Conservation (phyloP, 1,140 invertebrate genomes). For the Dendrolimus kikuchii region DNA sequence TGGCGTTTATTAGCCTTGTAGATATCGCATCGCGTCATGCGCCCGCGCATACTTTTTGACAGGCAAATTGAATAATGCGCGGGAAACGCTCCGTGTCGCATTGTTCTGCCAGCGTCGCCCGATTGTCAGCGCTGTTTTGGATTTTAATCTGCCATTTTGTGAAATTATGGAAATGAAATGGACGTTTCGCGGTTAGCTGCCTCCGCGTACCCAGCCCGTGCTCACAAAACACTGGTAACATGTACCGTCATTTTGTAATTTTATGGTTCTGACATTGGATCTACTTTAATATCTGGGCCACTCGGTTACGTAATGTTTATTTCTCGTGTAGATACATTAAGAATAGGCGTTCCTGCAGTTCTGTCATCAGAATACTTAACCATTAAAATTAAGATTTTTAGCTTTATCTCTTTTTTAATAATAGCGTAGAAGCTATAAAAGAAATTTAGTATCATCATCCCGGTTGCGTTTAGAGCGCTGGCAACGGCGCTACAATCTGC, state of each 20-base stretch:
- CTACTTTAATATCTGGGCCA: slow-evolving; percentile 7
- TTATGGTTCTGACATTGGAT: slow-evolving; percentile 35
- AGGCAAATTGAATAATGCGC: slow-evolving; percentile 60
- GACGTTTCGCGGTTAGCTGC: slow-evolving; percentile 63
- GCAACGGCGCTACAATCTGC: too few species aligned
- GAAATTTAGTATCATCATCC: too few species aligned
- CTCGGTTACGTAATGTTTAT: too few species aligned
- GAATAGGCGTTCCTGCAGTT: too few species aligned
- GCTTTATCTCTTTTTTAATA: too few species aligned
- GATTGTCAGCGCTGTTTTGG: slow-evolving; percentile 52
- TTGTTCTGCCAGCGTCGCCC: slow-evolving; percentile 41
- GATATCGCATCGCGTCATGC: slow-evolving; percentile 13
- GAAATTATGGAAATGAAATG: slow-evolving; percentile 62
- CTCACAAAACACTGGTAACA: too few species aligned
- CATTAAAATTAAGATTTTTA: too few species aligned
- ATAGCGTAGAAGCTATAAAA: too few species aligned
- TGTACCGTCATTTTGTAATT: slow-evolving; percentile 35
- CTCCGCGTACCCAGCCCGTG: slow-evolving; percentile 19
- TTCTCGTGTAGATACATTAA: too few species aligned
- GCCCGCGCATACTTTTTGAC: slow-evolving; percentile 50
- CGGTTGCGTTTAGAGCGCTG: too few species aligned
- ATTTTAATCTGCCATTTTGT: slow-evolving; percentile 61
- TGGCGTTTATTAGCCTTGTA: slow-evolving; percentile 8
- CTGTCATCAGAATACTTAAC: too few species aligned
- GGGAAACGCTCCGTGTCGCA: slow-evolving; percentile 35